phyloP scores from a whole-genome alignment of 2,797 vertebrate genomes.

The Brachymystax lenok region DNA sequence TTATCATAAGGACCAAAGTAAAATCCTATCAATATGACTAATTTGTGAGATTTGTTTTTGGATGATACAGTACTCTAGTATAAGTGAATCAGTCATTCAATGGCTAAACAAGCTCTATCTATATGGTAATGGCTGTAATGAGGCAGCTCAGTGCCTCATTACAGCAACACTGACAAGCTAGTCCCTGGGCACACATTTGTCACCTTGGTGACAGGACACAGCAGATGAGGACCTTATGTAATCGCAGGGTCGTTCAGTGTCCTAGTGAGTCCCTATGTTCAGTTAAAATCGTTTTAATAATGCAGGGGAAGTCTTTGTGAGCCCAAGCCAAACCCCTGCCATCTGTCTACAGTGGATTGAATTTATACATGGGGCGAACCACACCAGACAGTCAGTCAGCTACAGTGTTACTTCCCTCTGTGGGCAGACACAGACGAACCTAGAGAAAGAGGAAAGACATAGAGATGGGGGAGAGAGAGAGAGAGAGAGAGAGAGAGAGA shows the following conservation, averaged over 20 bases:
- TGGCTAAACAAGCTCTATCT: background rate
- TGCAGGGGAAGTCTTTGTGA: background rate
- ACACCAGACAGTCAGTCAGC: background rate
- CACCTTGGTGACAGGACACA: background rate
- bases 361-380: too few species aligned
- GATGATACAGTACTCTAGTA: background rate
- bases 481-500: too few species aligned
- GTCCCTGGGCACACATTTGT: background rate
- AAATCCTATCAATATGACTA: background rate
- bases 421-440: background rate
- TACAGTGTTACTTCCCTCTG: background rate
- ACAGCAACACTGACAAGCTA: background rate
- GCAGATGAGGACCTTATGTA: background rate
- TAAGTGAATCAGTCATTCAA: background rate
- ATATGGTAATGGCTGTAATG: background rate
- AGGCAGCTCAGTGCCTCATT: background rate
- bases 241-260: background rate
- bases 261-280: background rate
- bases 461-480: accelerated
- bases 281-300: background rate
- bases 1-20: background rate
- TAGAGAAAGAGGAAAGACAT: too few species aligned
- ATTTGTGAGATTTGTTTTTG: background rate
- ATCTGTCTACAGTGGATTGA: background rate
- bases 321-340: background rate